Conservation (phyloP, 2,797 vertebrate genomes). For the Simalia tracyae region DNA sequence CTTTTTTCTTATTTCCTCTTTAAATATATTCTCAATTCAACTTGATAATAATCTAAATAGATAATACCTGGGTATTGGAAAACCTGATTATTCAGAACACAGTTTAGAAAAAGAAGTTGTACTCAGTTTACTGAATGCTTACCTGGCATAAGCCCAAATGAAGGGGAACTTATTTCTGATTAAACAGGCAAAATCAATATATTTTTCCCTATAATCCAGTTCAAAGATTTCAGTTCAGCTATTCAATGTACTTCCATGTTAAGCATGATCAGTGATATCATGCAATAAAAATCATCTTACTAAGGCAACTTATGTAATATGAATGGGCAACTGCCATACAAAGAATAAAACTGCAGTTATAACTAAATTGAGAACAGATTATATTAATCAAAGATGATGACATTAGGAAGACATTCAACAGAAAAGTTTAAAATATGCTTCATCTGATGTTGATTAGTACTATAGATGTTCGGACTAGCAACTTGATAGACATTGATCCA, state of each 20-base stretch:
- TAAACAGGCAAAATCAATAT: neutral
- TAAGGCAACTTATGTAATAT: neutral
- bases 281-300: neutral
- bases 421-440: slow-evolving; percentile 60
- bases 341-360: slow-evolving; percentile 48
- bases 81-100: slow-evolving; percentile 25
- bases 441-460: slow-evolving; percentile 57
- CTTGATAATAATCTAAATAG: neutral
- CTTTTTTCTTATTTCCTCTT: neutral
- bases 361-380: slow-evolving; percentile 51
- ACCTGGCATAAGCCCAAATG: neutral
- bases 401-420: slow-evolving; percentile 44
- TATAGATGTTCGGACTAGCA: slow-evolving; percentile 50
- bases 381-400: slow-evolving; percentile 44
- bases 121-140: neutral
- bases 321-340: slow-evolving; percentile 39
- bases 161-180: neutral
- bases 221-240: slow-evolving; percentile 36
- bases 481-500: slow-evolving; percentile 63
- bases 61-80: neutral
- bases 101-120: neutral
- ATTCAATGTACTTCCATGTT: slow-evolving; percentile 10
- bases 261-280: neutral
- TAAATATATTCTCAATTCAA: neutral
- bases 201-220: neutral